Percentiles rank a stretch among this genome's conserved stretches.
Evolutionary conservation across 1,140 invertebrate genomes (phyloP).

Genomic region (Scaptomyza montana): DNA sequence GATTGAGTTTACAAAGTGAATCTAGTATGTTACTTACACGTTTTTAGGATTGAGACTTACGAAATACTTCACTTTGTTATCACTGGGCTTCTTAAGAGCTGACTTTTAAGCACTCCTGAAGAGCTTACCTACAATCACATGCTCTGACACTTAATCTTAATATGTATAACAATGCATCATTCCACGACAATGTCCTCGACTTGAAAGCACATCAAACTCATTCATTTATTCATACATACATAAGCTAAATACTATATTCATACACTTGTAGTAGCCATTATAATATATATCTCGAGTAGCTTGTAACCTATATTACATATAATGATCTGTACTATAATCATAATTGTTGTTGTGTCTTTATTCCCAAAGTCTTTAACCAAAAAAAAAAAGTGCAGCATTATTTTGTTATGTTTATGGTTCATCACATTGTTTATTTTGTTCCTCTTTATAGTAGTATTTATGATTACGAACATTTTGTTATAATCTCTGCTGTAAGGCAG

Average conservation of each 20-base stretch:
- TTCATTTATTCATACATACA: conserved; percentile 7
- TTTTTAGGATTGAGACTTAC: conserved; percentile 48
- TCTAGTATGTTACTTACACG: conserved; percentile 35
- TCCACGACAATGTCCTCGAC: conserved; percentile 1
- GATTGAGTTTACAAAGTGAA: conserved; percentile 49
- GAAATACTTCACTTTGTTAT: conserved; percentile 40
- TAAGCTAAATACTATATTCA: background rate
- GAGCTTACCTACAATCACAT: conserved; percentile 36
- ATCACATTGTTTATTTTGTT: conserved; percentile 56
- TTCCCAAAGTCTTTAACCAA: conserved; percentile 9
- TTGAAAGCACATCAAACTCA: conserved; percentile 11
- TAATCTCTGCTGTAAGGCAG: conserved; percentile 49
- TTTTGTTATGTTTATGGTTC: conserved; percentile 57
- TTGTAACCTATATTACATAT: conserved; percentile 15
- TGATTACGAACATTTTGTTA: conserved; percentile 44
- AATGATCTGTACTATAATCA: conserved; percentile 32
- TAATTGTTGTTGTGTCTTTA: conserved; percentile 77
- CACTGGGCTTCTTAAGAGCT: conserved; percentile 31
- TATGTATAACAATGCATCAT: conserved; percentile 1
- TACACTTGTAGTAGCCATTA: conserved; percentile 19
- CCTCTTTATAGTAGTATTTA: conserved; percentile 6
- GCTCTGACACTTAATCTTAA: background rate
- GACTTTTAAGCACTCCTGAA: conserved; percentile 11
- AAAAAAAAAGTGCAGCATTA: conserved; percentile 29
- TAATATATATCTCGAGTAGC: conserved; percentile 22